Percentiles rank a stretch among this genome's conserved stretches.
These are phyloP conservation scores for Colletes gigas DNA, from an alignment of 1,140 invertebrate genomes.

Conservation along the genomic window DNA sequence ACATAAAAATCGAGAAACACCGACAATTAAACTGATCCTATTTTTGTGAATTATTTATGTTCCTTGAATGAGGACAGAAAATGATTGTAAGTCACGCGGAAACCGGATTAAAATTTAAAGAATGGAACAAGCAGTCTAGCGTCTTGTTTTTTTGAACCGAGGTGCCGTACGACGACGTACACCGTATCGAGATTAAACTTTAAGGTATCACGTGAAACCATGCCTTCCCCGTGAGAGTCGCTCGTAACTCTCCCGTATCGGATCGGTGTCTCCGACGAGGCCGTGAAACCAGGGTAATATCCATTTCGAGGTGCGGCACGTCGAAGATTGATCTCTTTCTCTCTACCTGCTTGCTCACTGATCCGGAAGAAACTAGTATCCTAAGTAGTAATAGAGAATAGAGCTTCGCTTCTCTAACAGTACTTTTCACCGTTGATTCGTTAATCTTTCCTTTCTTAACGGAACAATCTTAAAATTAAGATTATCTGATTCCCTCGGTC, in stretches of 20 bases:
- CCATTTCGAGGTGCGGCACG: conserved; percentile 55
- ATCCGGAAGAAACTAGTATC: conserved; percentile 37
- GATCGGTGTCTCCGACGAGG: conserved; percentile 43
- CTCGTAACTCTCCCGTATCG: conserved; percentile 55
- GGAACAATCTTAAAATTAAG: too few relatives aligned
- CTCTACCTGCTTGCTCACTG: conserved; percentile 31
- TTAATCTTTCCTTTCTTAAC: not conserved
- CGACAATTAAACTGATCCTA: too few relatives aligned
- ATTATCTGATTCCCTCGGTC: too few relatives aligned
- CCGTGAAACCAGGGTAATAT: conserved; percentile 54
- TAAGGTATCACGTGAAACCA: conserved; percentile 65
- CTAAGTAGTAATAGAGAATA: conserved; percentile 24
- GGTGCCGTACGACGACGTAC: conserved; percentile 16
- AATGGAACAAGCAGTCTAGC: too few relatives aligned
- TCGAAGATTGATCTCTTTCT: conserved; percentile 56
- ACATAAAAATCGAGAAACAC: too few relatives aligned
- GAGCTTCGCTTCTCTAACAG: conserved; percentile 14
- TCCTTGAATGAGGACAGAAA: not conserved
- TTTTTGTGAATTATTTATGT: too few relatives aligned
- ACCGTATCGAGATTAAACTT: conserved; percentile 63
- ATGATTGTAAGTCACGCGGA: not conserved
- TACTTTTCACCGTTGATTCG: conserved; percentile 10
- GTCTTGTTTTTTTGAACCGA: conserved; percentile 23
- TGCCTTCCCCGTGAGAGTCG: conserved; percentile 49
- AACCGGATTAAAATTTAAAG: not conserved